A percentile compares a stretch with the other conserved stretches of the same genome.
phyloP scores from a whole-genome alignment of 2,797 vertebrate genomes.

The Macroramphosus scolopax region DNA sequence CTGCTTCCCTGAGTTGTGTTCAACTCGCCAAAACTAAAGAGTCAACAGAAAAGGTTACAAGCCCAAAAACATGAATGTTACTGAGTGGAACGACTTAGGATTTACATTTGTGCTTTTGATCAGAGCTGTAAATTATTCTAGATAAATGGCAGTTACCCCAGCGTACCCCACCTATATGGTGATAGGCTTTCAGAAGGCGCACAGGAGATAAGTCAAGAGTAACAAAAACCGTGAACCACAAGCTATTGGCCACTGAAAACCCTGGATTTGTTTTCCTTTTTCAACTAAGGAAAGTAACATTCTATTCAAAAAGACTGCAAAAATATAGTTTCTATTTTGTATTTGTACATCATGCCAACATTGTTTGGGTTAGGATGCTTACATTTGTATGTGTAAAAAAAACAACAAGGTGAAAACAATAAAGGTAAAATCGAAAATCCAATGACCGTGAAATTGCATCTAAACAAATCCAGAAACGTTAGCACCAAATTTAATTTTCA shows the following conservation, averaged over 20 bases:
- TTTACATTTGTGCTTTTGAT: conserved; percentile 67
- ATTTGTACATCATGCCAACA: conserved; percentile 61
- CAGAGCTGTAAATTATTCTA: conserved; percentile 35
- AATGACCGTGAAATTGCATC: conserved; percentile 49
- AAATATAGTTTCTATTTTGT: conserved; percentile 62
- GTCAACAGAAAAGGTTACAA: conserved; percentile 51
- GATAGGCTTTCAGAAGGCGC: conserved; percentile 19
- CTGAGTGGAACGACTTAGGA: conserved; percentile 25
- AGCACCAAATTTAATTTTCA: conserved; percentile 66
- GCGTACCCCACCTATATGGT: conserved; percentile 6
- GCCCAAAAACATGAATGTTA: conserved; percentile 28
- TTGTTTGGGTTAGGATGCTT: conserved; percentile 33
- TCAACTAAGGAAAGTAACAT: conserved; percentile 41
- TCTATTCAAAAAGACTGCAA: conserved; percentile 58
- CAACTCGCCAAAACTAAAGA: conserved; percentile 17
- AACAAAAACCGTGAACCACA: conserved; percentile 43
- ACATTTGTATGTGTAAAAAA: conserved; percentile 7
- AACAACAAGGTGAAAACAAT: conserved; percentile 33
- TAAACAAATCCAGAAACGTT: conserved; percentile 59
- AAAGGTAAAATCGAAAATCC: conserved; percentile 42
- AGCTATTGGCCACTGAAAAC: conserved; percentile 47
- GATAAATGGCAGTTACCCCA: conserved; percentile 20
- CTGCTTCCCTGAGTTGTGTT: conserved; percentile 83
- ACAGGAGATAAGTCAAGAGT: conserved; percentile 28
- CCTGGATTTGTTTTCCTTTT: conserved; percentile 40